Conservation (phyloP, 37 sponge, comb jelly and placozoan genomes). For the Aphrocallistes beatrix region DNA sequence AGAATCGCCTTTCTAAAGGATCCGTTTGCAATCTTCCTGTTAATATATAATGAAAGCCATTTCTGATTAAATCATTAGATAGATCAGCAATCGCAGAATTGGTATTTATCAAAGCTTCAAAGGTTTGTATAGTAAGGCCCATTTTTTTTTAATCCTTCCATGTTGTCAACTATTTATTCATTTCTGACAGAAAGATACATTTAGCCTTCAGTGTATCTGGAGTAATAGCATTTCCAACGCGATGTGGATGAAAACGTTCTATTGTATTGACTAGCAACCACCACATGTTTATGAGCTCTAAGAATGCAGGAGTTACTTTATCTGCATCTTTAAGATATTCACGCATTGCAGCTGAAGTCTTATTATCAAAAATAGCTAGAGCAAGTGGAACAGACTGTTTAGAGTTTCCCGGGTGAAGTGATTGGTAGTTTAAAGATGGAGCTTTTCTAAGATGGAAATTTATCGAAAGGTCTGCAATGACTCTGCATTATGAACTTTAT, state of each 20-base stretch:
- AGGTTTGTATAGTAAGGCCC: not conserved
- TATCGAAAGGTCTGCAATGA: not conserved
- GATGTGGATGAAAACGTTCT: slow-evolving; percentile 16
- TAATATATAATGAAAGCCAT: not conserved
- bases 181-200: not conserved
- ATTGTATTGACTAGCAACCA: not conserved
- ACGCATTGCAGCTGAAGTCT: not conserved
- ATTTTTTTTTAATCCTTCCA: not conserved
- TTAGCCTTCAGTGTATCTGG: not conserved
- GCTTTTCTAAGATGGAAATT: too few species aligned
- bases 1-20: slow-evolving; percentile 6
- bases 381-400: not conserved
- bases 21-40: not conserved
- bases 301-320: slow-evolving; percentile 11
- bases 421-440: slow-evolving; percentile 6
- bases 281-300: slow-evolving; percentile 14
- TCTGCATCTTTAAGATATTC: not conserved
- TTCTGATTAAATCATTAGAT: not conserved
- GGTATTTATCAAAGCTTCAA: not conserved
- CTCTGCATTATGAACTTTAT: slow-evolving; percentile 10
- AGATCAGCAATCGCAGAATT: slow-evolving; percentile 7
- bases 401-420: slow-evolving; percentile 7
- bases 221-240: not conserved
- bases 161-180: not conserved
- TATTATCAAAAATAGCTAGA: slow-evolving; percentile 1